Percentiles rank a stretch among this genome's conserved stretches.
Evolutionary conservation across 2,888 invertebrate species (phyloP).

Genomic region (Icerya purchasi): DNA sequence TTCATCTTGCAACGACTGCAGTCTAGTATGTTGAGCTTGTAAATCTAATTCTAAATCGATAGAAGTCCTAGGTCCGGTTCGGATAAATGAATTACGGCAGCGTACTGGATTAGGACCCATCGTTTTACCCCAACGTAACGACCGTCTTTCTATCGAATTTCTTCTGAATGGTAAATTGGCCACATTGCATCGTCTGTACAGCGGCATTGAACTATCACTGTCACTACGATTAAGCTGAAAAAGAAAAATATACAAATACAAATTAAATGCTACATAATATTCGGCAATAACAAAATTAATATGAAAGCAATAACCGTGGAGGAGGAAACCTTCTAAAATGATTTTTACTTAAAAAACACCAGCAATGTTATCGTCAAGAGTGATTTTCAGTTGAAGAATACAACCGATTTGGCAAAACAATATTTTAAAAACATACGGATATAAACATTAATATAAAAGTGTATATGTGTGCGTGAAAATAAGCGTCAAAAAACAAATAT

Average conservation of each 20-base stretch:
- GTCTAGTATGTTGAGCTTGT: slow-evolving; percentile 69
- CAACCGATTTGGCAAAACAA: no score
- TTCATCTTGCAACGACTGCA: slow-evolving; percentile 65
- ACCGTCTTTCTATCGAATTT: slow-evolving; percentile 70
- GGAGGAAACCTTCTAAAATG: no score
- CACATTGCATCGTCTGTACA: slow-evolving; percentile 39
- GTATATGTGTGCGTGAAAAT: no score
- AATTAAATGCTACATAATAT: no score
- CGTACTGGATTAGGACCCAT: slow-evolving; percentile 22
- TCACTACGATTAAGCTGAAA: slow-evolving; percentile 76
- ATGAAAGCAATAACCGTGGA: no score
- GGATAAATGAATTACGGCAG: slow-evolving; percentile 13
- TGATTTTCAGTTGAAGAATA: no score
- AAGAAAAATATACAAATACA: slow-evolving; percentile 11
- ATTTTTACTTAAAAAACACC: no score
- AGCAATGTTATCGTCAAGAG: no score
- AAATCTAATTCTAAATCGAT: slow-evolving; percentile 79
- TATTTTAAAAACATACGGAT: no score
- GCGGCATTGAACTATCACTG: slow-evolving; percentile 89
- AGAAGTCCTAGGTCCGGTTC: slow-evolving; percentile 43
- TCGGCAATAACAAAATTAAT: no score
- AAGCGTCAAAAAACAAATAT: no score
- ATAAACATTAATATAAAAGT: no score
- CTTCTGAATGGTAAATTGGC: slow-evolving; percentile 59
- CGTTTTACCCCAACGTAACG: slow-evolving; percentile 52